These are phyloP conservation scores for Calameuta pallipes DNA, from an alignment of 2,888 invertebrate species.

Conservation along the genomic window DNA sequence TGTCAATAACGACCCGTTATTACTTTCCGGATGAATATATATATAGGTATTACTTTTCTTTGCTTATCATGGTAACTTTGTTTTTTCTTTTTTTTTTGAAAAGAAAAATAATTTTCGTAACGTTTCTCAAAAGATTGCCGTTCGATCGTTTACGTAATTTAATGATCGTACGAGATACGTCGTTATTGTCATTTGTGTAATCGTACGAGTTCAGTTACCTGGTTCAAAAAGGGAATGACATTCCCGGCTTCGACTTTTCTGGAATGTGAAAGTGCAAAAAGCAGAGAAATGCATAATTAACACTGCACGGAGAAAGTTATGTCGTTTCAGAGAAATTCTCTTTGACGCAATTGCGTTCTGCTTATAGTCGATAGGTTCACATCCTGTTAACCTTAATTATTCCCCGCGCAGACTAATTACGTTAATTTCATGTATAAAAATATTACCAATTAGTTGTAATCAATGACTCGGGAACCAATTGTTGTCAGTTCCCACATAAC, in stretches of 20 bases:
- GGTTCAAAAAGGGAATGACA: not conserved
- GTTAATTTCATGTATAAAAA: not conserved
- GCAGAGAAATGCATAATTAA: not conserved
- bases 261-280: constrained; percentile 4
- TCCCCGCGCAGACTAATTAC: not conserved
- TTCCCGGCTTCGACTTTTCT: not conserved
- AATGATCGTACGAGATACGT: not conserved
- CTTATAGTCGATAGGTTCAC: not conserved
- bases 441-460: not conserved
- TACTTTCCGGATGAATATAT: not conserved
- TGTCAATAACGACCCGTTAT: not conserved
- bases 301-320: constrained; percentile 1
- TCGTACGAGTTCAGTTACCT: not conserved
- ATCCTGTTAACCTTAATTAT: not conserved
- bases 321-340: not conserved
- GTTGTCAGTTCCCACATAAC: not conserved
- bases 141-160: not conserved
- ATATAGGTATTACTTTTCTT: not conserved
- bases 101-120: not conserved
- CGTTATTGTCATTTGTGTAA: not conserved
- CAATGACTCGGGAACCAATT: not conserved
- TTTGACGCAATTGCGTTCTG: not conserved
- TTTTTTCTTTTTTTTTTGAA: not conserved
- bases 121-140: not conserved
- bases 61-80: not conserved